Conservation (phyloP, 2,888 invertebrate species). For the Carabus problematicus region DNA sequence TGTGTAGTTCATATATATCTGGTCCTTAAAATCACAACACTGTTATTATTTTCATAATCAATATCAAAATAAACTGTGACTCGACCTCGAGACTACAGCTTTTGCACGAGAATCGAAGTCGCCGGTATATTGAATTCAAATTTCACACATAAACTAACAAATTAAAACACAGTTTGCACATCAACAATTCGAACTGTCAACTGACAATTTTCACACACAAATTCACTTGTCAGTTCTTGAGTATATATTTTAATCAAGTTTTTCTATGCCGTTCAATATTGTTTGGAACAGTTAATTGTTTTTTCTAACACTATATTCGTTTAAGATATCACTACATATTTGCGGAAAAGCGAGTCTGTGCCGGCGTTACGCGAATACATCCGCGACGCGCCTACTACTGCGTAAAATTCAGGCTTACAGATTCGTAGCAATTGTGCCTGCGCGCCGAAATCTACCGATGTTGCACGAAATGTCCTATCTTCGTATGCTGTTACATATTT, state of each 20-base stretch:
- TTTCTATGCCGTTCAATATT: background rate
- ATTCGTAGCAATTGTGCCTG: background rate
- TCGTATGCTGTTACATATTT: background rate
- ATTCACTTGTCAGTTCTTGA: background rate
- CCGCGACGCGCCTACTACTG: slow-evolving; percentile 35
- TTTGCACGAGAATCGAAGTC: no score
- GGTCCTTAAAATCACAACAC: background rate
- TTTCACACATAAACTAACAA: no score
- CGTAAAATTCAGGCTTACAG: slow-evolving; percentile 10
- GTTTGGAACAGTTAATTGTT: background rate
- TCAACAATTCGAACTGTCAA: background rate
- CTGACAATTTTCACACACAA: background rate
- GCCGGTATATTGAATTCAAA: no score
- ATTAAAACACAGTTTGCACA: background rate
- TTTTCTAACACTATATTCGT: background rate
- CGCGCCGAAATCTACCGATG: slow-evolving; percentile 1
- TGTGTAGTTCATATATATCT: no score
- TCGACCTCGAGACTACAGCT: no score
- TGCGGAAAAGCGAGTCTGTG: slow-evolving; percentile 2
- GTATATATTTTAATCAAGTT: background rate
- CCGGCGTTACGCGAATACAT: slow-evolving; percentile 16
- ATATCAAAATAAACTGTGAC: slow-evolving; percentile 8
- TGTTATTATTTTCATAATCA: slow-evolving; percentile 22
- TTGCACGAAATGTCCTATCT: background rate
- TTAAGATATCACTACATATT: slow-evolving; percentile 23